phyloP scores from a whole-genome alignment of 1,140 invertebrate species.

The Popillia japonica region DNA sequence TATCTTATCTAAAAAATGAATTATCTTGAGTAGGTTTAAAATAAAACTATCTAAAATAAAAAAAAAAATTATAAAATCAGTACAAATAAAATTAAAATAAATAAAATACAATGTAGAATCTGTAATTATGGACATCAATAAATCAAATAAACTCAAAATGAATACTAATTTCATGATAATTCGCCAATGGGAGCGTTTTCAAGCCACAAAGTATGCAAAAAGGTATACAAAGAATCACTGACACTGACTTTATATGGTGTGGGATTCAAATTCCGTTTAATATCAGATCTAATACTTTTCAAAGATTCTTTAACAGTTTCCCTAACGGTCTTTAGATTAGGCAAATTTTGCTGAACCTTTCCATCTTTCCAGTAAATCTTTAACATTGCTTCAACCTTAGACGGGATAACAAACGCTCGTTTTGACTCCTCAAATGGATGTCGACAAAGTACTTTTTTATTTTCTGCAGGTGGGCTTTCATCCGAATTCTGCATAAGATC shows the following conservation, averaged over 20 bases:
- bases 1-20: too few species aligned
- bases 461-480: constrained; percentile 79
- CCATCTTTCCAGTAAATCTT: constrained; percentile 87
- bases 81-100: too few species aligned
- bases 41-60: not conserved
- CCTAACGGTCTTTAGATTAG: constrained; percentile 79
- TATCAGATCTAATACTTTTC: constrained; percentile 85
- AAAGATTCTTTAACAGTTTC: constrained; percentile 83
- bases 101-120: too few species aligned
- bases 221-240: constrained; percentile 90
- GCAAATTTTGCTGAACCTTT: constrained; percentile 72
- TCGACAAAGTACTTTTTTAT: constrained; percentile 69
- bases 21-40: too few species aligned
- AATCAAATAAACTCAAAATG: constrained; percentile 23
- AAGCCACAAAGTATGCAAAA: constrained; percentile 96
- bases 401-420: constrained; percentile 90
- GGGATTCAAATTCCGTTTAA: constrained; percentile 94
- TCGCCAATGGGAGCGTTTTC: constrained; percentile 98
- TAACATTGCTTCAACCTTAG: constrained; percentile 80
- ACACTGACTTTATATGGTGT: constrained; percentile 99
- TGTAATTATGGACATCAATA: not conserved
- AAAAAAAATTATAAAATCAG: too few species aligned
- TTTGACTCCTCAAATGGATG: constrained; percentile 98
- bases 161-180: constrained; percentile 71
- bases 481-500: constrained; percentile 85